Conservation (phyloP, 2,113 vertebrate genomes). For the Triplophysa rosa region DNA sequence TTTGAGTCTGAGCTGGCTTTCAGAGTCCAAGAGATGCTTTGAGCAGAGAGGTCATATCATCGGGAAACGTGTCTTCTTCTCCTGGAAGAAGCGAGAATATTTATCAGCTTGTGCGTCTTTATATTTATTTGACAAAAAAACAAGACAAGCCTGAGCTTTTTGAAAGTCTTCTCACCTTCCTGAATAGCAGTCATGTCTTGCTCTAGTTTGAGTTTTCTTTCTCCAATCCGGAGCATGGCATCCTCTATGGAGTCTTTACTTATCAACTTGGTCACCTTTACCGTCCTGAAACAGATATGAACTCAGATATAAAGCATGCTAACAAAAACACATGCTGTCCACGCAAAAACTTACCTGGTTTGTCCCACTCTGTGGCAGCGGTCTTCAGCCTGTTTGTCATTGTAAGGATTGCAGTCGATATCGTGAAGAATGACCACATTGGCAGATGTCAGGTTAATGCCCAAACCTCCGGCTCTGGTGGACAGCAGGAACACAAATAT, state of each 20-base stretch:
- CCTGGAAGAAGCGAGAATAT: slow-evolving; percentile 39
- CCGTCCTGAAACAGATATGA: slow-evolving; percentile 73
- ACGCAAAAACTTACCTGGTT: slow-evolving; percentile 74
- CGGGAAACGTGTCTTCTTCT: slow-evolving; percentile 54
- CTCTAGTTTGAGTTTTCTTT: slow-evolving; percentile 84
- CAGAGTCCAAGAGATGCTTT: slow-evolving; percentile 57
- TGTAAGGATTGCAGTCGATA: slow-evolving; percentile 97
- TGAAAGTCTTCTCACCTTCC: slow-evolving; percentile 69
- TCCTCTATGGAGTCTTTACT: slow-evolving; percentile 85
- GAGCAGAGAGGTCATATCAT: slow-evolving; percentile 59
- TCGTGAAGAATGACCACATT: slow-evolving; percentile 96
- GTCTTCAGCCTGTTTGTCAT: slow-evolving; percentile 86
- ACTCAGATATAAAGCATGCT: not conserved
- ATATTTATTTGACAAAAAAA: not conserved
- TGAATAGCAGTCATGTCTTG: slow-evolving; percentile 85
- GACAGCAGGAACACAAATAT: slow-evolving; percentile 93
- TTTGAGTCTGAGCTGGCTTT: slow-evolving; percentile 5
- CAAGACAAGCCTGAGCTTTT: not conserved
- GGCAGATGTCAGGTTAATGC: slow-evolving; percentile 92
- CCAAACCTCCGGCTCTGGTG: slow-evolving; percentile 90
- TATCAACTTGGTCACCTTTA: slow-evolving; percentile 83
- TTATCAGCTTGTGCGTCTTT: not conserved
- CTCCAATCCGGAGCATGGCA: slow-evolving; percentile 84
- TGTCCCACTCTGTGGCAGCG: slow-evolving; percentile 85
- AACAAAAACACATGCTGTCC: not conserved